Evolutionary conservation across 35 echinoderm and acorn worm genomes (phyloP).

Genomic region (Ophioderma brevispina): DNA sequence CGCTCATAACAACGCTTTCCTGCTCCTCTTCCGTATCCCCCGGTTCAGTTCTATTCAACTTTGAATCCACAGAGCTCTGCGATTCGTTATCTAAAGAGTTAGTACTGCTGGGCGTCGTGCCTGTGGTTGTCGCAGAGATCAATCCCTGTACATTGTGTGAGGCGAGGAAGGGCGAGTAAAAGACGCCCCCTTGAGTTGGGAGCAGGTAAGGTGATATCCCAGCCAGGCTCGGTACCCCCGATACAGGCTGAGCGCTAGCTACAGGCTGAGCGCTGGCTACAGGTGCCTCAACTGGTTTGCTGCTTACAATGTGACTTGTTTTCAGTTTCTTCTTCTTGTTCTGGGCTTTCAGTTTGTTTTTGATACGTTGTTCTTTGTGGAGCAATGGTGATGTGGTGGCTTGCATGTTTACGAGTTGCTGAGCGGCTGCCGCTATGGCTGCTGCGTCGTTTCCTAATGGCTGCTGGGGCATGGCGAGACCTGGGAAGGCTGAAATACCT

Average conservation of each 20-base stretch:
- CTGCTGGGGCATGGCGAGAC: not conserved
- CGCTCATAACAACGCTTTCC: not conserved
- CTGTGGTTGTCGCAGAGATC: not conserved
- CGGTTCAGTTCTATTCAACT: not conserved
- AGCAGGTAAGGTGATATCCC: slow-evolving; percentile 78
- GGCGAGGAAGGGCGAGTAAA: slow-evolving; percentile 86
- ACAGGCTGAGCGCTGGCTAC: not conserved
- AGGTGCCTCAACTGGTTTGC: not conserved
- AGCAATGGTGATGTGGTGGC: not conserved
- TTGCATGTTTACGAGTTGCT: not conserved
- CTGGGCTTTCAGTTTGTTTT: not conserved
- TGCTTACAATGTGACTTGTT: not conserved
- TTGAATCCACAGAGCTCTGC: not conserved
- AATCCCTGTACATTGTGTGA: slow-evolving; percentile 47
- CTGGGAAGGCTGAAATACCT: not conserved
- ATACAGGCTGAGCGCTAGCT: slow-evolving; percentile 6
- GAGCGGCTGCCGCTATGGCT: not conserved
- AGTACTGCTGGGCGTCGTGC: not conserved
- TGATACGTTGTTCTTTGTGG: not conserved
- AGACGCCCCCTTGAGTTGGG: slow-evolving; percentile 68
- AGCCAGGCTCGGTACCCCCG: slow-evolving; percentile 13
- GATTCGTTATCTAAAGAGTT: not conserved
- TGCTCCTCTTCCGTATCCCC: not conserved
- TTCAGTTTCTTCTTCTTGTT: not conserved
- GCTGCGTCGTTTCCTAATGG: not conserved